Evolutionary conservation across 2,797 vertebrate species (phyloP), one percentile per base, ranked within the genome.

Genomic region (Scyliorhinus canicula): DNA sequence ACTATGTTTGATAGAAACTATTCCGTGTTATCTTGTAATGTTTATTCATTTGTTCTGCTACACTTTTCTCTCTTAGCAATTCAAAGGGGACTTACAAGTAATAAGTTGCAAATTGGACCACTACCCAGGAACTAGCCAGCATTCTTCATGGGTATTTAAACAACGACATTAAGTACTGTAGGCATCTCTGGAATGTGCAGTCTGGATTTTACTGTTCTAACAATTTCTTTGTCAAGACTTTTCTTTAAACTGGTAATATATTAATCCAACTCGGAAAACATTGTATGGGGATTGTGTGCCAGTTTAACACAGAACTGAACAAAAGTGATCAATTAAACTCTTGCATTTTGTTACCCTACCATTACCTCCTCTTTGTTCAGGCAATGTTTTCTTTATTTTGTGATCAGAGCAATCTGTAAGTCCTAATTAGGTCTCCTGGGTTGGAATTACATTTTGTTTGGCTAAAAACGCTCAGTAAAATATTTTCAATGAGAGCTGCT

Each of bases 101-200:
- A 96, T 97, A 97, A 97, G 97, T 96, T 95, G 95, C 96, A 95
- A 95, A 96, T 4, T 35, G 96, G 96, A 95, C 95, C 95, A 96
- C 96, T 96, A 96, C 96, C 96, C 96, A 96, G 96, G 96, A 96
- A 97, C 96, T 95, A 96, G 97, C 96, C 96, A 95, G 96, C 96
- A 96, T 97, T 97, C 97, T 97, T 97, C 97, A 97, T 97, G 97
- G 97, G 96, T 97, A 97, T 98, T 98, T 97, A 97, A 98, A 97
- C 97, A 97, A 97, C 97, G 95, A 96, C 96, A 96, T 97, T 97
- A 97, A 98, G 97, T 97, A 96, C 97, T 96, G 96, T 96, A 97
- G 97, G 97, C 97, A 98, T 97, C 96, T 96, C 95, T 96, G 97
- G 97, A 98, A 98, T 98, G 97, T 96, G 95, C 96, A 95, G 96